Percentiles rank a stretch among this genome's conserved stretches.
phyloP scores from a whole-genome alignment of 2,797 vertebrate genomes.

The Orestias chungarensis region DNA sequence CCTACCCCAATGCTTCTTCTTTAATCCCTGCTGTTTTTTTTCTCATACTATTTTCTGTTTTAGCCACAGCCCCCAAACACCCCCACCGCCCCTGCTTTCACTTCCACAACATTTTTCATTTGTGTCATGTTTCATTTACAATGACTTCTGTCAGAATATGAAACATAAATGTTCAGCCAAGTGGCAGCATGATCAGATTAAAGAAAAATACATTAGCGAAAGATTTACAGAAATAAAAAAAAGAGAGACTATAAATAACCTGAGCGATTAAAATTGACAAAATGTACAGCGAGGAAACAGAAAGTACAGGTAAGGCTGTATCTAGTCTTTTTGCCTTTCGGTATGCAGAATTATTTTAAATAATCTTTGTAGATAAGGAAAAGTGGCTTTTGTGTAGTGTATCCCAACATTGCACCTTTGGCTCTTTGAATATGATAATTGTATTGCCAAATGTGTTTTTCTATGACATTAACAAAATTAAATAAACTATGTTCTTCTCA shows the following conservation, averaged over 20 bases:
- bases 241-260: conserved; percentile 52
- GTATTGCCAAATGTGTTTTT: conserved; percentile 11
- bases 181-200: conserved; percentile 14
- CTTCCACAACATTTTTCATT: conserved; percentile 42
- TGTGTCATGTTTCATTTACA: conserved; percentile 39
- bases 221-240: conserved; percentile 13
- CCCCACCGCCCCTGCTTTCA: neutral
- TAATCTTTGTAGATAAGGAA: neutral
- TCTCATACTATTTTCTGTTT: conserved; percentile 27
- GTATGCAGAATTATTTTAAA: conserved; percentile 17
- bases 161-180: conserved; percentile 30
- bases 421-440: neutral
- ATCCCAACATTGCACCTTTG: conserved; percentile 1
- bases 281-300: conserved; percentile 21
- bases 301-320: neutral
- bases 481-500: too few species aligned
- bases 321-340: conserved; percentile 6
- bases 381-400: neutral
- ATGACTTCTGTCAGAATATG: conserved; percentile 42
- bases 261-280: conserved; percentile 33
- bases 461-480: too few species aligned
- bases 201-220: conserved; percentile 17
- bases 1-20: conserved; percentile 22
- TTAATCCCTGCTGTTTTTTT: conserved; percentile 32
- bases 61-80: neutral